Conservation (phyloP, 2,113 vertebrate species). For the Misgurnus mizolepis region DNA sequence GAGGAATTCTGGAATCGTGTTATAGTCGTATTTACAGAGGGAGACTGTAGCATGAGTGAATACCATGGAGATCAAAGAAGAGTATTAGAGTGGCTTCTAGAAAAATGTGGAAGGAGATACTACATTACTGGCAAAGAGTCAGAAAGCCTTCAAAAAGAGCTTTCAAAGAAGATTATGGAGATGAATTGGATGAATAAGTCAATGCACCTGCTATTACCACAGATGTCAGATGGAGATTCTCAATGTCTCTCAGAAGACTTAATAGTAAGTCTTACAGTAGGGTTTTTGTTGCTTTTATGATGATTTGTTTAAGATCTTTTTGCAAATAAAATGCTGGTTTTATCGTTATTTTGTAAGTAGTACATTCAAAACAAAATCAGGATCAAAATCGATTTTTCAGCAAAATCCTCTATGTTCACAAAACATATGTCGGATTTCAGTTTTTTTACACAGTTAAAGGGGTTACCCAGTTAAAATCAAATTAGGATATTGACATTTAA, state of each 20-base stretch:
- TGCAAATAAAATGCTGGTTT: no score
- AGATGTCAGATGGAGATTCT: neutral
- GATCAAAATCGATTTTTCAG: no score
- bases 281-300: no score
- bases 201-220: slow-evolving; percentile 23
- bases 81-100: neutral
- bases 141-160: neutral
- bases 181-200: neutral
- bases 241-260: neutral
- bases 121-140: neutral
- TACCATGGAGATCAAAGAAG: neutral
- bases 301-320: no score
- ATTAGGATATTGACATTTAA: no score
- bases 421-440: no score
- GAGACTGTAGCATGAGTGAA: neutral
- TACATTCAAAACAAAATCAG: no score
- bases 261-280: no score
- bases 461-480: no score
- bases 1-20: slow-evolving; percentile 30
- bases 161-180: neutral
- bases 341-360: no score
- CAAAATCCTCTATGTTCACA: no score
- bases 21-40: neutral
- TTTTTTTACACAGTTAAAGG: no score
- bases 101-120: slow-evolving; percentile 14